These are phyloP conservation scores for Chromoteleia sp. DNA, from an alignment of 2,888 invertebrate species.

Conservation along the genomic window DNA sequence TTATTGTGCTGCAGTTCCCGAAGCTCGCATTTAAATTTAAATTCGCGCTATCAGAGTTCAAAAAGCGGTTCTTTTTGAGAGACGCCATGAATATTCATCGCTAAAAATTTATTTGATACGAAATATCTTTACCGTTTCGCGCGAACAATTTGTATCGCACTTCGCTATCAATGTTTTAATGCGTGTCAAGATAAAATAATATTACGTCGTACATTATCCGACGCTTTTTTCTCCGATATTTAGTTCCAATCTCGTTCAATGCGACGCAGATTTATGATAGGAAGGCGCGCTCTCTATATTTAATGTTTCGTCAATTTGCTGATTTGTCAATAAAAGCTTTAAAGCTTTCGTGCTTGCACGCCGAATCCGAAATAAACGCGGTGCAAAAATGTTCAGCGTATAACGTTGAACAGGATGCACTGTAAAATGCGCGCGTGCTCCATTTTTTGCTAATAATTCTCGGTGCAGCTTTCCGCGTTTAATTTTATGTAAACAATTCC, in stretches of 20 bases:
- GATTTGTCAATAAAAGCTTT: constrained; percentile 10
- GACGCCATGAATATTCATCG: constrained; percentile 45
- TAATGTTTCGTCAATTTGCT: constrained; percentile 8
- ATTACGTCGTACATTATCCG: constrained; percentile 12
- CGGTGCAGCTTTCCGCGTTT: too few species aligned
- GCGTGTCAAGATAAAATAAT: constrained; percentile 29
- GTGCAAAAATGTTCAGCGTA: too few species aligned
- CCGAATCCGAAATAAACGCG: neutral
- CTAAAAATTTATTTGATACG: constrained; percentile 33
- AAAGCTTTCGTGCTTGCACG: neutral
- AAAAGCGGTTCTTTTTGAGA: constrained; percentile 42
- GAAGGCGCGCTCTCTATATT: neutral
- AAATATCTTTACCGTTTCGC: constrained; percentile 44
- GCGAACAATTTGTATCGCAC: constrained; percentile 27
- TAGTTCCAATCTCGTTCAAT: constrained; percentile 9
- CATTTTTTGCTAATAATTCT: too few species aligned
- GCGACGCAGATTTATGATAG: neutral
- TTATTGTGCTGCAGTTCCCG: constrained; percentile 25
- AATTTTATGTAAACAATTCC: too few species aligned
- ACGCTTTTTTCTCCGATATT: constrained; percentile 5
- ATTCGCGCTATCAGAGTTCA: constrained; percentile 29
- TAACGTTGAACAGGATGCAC: too few species aligned
- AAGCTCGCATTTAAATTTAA: constrained; percentile 44
- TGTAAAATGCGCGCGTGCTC: too few species aligned
- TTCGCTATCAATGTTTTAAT: constrained; percentile 28